phyloP scores from a whole-genome alignment of 2,113 vertebrate species.

The Nesospiza acunhae region DNA sequence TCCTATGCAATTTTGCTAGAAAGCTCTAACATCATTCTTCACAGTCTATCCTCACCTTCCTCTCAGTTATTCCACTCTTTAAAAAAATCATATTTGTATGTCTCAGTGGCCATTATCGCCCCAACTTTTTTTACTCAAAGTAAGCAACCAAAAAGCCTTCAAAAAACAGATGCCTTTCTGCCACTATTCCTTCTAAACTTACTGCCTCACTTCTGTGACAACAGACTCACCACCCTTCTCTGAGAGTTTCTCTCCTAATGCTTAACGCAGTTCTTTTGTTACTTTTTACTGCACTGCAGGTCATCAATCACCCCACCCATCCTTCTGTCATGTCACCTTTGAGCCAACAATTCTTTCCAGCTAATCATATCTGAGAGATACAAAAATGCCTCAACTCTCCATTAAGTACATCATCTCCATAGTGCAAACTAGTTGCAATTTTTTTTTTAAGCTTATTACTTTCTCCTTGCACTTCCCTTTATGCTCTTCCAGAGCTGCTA shows the following conservation, averaged over 20 bases:
- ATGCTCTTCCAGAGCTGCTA: neutral
- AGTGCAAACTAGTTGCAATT: neutral
- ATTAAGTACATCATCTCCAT: neutral
- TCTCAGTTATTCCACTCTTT: neutral
- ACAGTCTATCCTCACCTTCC: neutral
- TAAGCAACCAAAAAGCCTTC: neutral
- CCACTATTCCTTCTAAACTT: neutral
- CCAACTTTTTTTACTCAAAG: neutral
- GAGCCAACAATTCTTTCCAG: neutral
- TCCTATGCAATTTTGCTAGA: neutral
- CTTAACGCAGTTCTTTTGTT: neutral
- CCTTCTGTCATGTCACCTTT: neutral
- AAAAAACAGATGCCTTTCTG: neutral
- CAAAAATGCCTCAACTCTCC: neutral
- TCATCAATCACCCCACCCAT: neutral
- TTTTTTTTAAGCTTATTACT: neutral
- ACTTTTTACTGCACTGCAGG: neutral
- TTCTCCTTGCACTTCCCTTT: neutral
- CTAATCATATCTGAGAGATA: neutral
- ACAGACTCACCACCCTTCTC: neutral
- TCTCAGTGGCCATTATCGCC: neutral
- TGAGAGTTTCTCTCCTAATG: neutral
- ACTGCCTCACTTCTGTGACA: neutral
- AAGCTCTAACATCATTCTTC: neutral
- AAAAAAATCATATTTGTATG: neutral